Evolutionary conservation across 2,888 invertebrate species (phyloP).

Genomic region (Meloe dianella): DNA sequence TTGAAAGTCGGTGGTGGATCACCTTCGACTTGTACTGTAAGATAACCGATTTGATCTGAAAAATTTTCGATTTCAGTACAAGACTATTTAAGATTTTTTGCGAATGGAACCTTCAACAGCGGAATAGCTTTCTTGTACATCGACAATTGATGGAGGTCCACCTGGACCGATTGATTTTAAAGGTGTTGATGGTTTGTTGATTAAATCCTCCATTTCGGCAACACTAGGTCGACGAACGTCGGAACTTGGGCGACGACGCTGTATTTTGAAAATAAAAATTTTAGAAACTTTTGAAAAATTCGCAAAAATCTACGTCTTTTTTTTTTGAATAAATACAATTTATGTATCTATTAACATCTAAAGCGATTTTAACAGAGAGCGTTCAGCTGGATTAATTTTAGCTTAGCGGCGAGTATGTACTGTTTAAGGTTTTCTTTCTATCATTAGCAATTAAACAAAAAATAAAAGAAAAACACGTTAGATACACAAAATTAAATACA

Average conservation of each 20-base stretch:
- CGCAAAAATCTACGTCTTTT: neutral
- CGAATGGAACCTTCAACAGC: constrained; percentile 85
- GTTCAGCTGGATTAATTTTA: constrained; percentile 24
- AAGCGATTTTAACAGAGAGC: constrained; percentile 25
- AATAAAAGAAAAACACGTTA: constrained; percentile 26
- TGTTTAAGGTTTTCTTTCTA: constrained; percentile 18
- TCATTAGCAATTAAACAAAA: constrained; percentile 23
- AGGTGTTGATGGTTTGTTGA: constrained; percentile 91
- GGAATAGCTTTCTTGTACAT: constrained; percentile 93
- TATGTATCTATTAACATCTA: constrained; percentile 23
- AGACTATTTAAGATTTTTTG: constrained; percentile 2
- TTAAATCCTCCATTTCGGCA: constrained; percentile 87
- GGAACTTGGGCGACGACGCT: constrained; percentile 86
- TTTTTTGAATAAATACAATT: constrained; percentile 15
- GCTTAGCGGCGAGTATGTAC: constrained; percentile 32
- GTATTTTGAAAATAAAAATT: constrained; percentile 40
- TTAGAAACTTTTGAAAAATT: constrained; percentile 11
- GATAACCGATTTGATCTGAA: constrained; percentile 89
- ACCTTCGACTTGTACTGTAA: constrained; percentile 92
- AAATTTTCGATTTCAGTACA: constrained; percentile 11
- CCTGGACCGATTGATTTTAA: constrained; percentile 81
- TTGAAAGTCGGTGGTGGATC: constrained; percentile 94
- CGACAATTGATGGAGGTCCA: constrained; percentile 83
- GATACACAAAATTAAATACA: constrained; percentile 23
- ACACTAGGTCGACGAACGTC: constrained; percentile 90